Conservation (phyloP, 2,888 invertebrate genomes). For the Tetramorium bicarinatum region DNA sequence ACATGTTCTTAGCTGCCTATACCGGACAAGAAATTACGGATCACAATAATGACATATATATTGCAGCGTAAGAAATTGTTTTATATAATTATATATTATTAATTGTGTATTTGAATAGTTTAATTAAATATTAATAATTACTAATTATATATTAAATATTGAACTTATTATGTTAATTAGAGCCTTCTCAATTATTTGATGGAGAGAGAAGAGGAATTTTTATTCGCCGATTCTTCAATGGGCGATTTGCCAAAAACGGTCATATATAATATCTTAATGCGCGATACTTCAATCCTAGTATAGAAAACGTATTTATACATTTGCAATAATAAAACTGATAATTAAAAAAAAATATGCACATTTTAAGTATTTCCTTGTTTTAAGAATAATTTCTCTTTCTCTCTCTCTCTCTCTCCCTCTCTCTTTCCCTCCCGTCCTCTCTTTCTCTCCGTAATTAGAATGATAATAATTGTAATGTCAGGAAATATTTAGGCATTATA, state of each 20-base stretch:
- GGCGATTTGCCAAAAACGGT: not conserved
- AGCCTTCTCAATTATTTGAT: not conserved
- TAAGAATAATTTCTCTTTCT: too few relatives aligned
- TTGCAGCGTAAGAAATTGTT: slow-evolving; percentile 3
- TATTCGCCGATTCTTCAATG: not conserved
- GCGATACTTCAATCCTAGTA: not conserved
- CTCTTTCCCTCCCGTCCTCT: too few relatives aligned
- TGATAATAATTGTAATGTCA: not conserved
- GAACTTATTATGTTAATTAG: not conserved
- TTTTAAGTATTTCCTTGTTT: too few relatives aligned
- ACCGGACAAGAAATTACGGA: slow-evolving; percentile 28
- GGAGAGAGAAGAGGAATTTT: not conserved
- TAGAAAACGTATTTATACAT: not conserved
- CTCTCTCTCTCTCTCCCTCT: too few relatives aligned
- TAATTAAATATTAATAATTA: not conserved
- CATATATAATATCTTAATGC: not conserved
- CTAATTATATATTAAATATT: not conserved
- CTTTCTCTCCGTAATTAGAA: not conserved
- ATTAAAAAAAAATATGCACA: not conserved
- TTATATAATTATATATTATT: not conserved
- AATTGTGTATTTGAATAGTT: not conserved
- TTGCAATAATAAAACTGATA: not conserved
- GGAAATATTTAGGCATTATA: not conserved
- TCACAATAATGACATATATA: slow-evolving; percentile 15
- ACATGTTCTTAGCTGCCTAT: slow-evolving; percentile 20